Percentiles rank a stretch among this genome's conserved stretches.
Evolutionary conservation across 1,140 invertebrate species (phyloP).

Genomic region (Drosophila kikkawai): DNA sequence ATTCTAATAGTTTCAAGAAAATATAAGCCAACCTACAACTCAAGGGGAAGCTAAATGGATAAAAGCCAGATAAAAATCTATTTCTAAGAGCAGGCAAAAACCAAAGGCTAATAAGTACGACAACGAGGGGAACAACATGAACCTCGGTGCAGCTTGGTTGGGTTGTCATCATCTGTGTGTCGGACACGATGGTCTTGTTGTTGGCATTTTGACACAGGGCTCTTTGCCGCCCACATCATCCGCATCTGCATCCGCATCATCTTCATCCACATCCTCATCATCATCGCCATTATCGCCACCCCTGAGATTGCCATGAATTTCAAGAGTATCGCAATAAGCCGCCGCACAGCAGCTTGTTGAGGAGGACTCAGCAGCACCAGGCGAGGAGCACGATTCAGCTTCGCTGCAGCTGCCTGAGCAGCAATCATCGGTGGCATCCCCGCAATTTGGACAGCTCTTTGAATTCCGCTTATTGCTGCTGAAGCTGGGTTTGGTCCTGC

Average conservation of each 20-base stretch:
- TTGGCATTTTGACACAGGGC: slow-evolving; percentile 3
- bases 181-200: slow-evolving; percentile 35
- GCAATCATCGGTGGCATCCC: slow-evolving; percentile 34
- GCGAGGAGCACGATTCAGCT: slow-evolving; percentile 51
- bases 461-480: slow-evolving; percentile 13
- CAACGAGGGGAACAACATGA: slow-evolving; percentile 64
- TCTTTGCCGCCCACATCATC: slow-evolving; percentile 16
- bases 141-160: slow-evolving; percentile 71
- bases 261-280: slow-evolving; percentile 15
- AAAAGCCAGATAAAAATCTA: neutral
- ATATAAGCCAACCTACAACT: neutral
- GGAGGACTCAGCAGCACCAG: slow-evolving; percentile 24
- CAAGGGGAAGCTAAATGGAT: neutral
- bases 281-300: slow-evolving; percentile 7
- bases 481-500: slow-evolving; percentile 13
- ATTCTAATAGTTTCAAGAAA: neutral
- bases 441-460: slow-evolving; percentile 43
- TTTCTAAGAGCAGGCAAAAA: slow-evolving; percentile 15
- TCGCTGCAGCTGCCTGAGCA: slow-evolving; percentile 57
- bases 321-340: slow-evolving; percentile 36
- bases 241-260: slow-evolving; percentile 1
- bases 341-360: slow-evolving; percentile 29
- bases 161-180: slow-evolving; percentile 73
- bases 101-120: slow-evolving; percentile 20
- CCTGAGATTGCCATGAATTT: slow-evolving; percentile 30